Evolutionary conservation across 2,113 vertebrate species (phyloP).

Genomic region (Pollimyrus isidori): DNA sequence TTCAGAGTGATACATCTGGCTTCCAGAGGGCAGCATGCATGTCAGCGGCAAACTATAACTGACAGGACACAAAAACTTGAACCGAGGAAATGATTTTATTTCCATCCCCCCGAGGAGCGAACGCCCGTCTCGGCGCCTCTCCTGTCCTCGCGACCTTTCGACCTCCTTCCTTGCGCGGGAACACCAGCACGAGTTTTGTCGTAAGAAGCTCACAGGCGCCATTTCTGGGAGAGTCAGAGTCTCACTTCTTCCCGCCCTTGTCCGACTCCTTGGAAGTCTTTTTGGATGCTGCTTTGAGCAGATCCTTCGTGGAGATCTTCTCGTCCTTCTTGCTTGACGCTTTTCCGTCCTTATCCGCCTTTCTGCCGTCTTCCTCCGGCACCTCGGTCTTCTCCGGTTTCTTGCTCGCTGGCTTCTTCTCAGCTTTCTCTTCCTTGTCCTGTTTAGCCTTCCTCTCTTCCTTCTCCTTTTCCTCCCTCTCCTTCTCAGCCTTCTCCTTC

Average conservation of each 20-base stretch:
- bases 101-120: not conserved
- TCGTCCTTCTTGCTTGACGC: constrained; percentile 6
- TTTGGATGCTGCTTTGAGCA: constrained; percentile 11
- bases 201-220: not conserved
- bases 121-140: not conserved
- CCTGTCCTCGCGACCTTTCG: not conserved
- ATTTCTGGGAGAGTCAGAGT: too few species aligned
- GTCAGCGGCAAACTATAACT: not conserved
- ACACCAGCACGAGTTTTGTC: not conserved
- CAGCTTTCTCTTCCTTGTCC: constrained; percentile 29
- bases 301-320: constrained; percentile 16
- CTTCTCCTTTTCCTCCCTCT: constrained; percentile 31
- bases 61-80: not conserved
- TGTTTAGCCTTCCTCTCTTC: constrained; percentile 25
- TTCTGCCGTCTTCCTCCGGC: not conserved
- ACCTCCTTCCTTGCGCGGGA: not conserved
- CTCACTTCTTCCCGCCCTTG: constrained; percentile 13
- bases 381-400: constrained; percentile 14
- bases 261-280: constrained; percentile 21
- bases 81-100: not conserved
- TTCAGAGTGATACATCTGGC: not conserved
- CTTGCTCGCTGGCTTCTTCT: constrained; percentile 31
- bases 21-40: constrained; percentile 12
- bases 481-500: constrained; percentile 56
- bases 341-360: constrained; percentile 24